Percentiles rank a stretch among this genome's conserved stretches.
These are phyloP conservation scores for Uropsilus gracilis DNA, from an alignment of 2,113 vertebrate genomes.

Conservation along the genomic window DNA sequence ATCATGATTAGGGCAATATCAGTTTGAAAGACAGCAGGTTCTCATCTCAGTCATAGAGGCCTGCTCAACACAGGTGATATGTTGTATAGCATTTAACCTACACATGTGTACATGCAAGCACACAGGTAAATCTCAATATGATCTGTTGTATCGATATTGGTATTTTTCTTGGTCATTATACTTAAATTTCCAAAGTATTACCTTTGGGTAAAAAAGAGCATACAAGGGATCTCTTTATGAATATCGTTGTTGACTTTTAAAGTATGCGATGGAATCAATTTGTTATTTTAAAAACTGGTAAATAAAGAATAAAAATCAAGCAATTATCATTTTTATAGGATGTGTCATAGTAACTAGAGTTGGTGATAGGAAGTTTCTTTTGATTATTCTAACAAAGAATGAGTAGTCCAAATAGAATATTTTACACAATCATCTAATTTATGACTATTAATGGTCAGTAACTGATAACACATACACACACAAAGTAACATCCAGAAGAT, in stretches of 20 bases:
- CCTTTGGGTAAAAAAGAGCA: not conserved
- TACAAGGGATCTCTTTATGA: not conserved
- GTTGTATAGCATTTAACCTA: not conserved
- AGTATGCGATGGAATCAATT: not conserved
- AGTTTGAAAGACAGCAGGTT: not conserved
- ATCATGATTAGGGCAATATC: not conserved
- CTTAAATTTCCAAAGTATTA: not conserved
- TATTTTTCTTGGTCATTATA: not conserved
- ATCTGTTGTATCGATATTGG: no score
- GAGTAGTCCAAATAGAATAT: not conserved
- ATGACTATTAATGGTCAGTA: not conserved
- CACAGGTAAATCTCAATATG: not conserved
- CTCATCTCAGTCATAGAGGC: not conserved
- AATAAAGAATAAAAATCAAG: not conserved
- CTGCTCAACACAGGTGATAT: not conserved
- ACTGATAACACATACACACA: not conserved
- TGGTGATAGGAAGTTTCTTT: not conserved
- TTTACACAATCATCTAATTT: not conserved
- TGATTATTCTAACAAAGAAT: not conserved
- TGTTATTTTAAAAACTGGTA: not conserved
- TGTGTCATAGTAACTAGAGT: not conserved
- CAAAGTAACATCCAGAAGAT: not conserved
- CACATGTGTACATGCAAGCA: not conserved
- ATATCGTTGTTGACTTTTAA: not conserved
- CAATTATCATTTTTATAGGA: not conserved